Base-by-base conservation (phyloP, 2,888 invertebrate species). In the Cerastis rubricosa region DNA sequence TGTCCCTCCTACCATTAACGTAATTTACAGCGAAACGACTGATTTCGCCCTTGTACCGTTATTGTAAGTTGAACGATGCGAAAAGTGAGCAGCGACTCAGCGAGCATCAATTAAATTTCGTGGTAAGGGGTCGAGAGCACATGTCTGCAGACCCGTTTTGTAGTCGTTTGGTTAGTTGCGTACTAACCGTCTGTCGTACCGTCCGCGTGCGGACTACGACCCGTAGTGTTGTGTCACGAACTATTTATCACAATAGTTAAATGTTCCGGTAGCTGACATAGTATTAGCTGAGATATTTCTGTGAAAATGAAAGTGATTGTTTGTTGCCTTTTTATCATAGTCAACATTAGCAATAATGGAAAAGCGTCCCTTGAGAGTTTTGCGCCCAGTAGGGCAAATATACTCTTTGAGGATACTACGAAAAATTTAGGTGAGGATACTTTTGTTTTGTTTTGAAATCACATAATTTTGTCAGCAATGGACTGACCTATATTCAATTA, bases 281-380 rank as follows among this genome's bases (percentile, higher is more conserved):
- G n/a, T n/a, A n/a, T n/a, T n/a, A n/a, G n/a, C n/a, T n/a, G n/a
- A n/a, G 45, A 25, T 49, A 45, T 72, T 71, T 71, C 54, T 54
- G 81, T 82, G 54, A 76, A 83, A 89, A 96, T 96, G 96, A 96
- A 93, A 90, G 90, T 93, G 59, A 80, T 95, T 74, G 91, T 95
- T 87, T 93, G 92, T 84, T 93, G 91, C 89, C 84, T 95, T 71
- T 92, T 96, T 88, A 91, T 96, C 71, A 90, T 96, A 59, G 91
- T 92, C 11, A 95, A 95, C 88, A 92, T 96, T 2, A 96, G 94
- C 78, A 90, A 94, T 84, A 94, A 95, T 91, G 94, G 96, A 19
- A 96, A 94, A 87, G 96, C 96, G 3, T 96, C 96, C 0, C 81
- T 96, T 84, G 96, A 96, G 76, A 95, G 93, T 87, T 93, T 94